Evolutionary conservation across 2,888 invertebrate species (phyloP), one percentile per base, ranked within the genome.

Genomic region (Melinaea marsaeus): DNA sequence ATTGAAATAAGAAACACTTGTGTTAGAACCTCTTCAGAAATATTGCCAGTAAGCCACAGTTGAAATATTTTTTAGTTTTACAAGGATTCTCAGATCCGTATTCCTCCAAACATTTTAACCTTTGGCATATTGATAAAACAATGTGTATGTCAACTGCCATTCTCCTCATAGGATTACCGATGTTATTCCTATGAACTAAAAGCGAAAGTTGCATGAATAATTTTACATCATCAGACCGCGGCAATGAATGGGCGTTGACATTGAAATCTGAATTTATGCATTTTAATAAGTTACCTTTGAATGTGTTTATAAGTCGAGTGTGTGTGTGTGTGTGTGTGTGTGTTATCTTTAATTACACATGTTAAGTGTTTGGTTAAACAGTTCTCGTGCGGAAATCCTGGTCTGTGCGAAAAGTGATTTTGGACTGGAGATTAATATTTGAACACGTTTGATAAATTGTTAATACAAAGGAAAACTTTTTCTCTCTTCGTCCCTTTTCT

Each of bases 201-300:
- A 59, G 13, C 66, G 63, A 70, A 62, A 66, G 63, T 71, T 13
- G 63, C 60, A 51, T 67, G 62, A 13, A 60, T 35, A 51, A 47
- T 58, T 60, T 60, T 34, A 45, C 42, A n/a, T 57, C 54, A 56
- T 57, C 55, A 13, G 55, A 57, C 57, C 9, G 51, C 47, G 62
- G 64, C 61, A 63, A 64, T 67, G 65, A 62, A 63, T 66, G 64
- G 65, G 67, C 55, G 67, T 64, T 74, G 74, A 72, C 74, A 74
- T 74, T 74, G 74, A 71, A 72, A 69, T 68, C 62, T 70, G 69
- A 72, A 72, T 74, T 71, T 72, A 71, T 69, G 62, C 65, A 70
- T 72, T 71, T 65, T 68, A 69, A 69, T 65, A 61, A 65, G 62
- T 45, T 63, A 63, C 13, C 54, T 63, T 37, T 32, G 58, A 37